These are phyloP conservation scores for Gobius niger DNA, from an alignment of 2,113 vertebrate species.

Conservation along the genomic window DNA sequence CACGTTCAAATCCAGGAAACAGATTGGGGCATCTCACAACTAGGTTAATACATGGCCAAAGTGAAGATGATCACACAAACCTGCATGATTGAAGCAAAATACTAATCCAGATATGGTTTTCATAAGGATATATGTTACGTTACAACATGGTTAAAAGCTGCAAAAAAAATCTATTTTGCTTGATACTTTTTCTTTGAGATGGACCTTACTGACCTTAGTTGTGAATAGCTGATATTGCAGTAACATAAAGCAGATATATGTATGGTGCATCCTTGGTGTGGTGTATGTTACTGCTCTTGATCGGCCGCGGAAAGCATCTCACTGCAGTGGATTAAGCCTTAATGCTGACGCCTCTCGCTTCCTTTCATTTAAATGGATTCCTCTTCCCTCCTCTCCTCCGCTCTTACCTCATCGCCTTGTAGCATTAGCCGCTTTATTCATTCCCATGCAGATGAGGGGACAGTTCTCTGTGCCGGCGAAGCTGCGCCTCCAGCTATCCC, in stretches of 20 bases:
- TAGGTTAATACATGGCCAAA: no score
- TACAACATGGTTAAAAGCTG: no score
- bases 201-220: not conserved
- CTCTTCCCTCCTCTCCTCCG: constrained; percentile 34
- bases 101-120: no score
- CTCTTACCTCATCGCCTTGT: constrained; percentile 16
- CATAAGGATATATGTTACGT: no score
- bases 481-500: constrained; percentile 47
- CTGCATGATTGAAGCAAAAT: no score
- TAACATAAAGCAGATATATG: not conserved
- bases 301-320: constrained; percentile 63
- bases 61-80: no score
- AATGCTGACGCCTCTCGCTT: constrained; percentile 67
- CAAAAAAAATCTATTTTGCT: no score
- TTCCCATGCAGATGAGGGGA: constrained; percentile 56
- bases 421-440: constrained; percentile 33
- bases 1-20: no score
- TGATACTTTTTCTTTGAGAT: no score
- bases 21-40: no score
- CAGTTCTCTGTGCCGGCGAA: constrained; percentile 52
- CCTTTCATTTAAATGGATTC: constrained; percentile 71
- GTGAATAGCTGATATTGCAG: not conserved
- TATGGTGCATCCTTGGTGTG: not conserved
- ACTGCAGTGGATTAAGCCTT: constrained; percentile 72
- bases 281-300: constrained; percentile 49